Conservation (phyloP, 1,140 invertebrate genomes). For the Ceratina calcarata region DNA sequence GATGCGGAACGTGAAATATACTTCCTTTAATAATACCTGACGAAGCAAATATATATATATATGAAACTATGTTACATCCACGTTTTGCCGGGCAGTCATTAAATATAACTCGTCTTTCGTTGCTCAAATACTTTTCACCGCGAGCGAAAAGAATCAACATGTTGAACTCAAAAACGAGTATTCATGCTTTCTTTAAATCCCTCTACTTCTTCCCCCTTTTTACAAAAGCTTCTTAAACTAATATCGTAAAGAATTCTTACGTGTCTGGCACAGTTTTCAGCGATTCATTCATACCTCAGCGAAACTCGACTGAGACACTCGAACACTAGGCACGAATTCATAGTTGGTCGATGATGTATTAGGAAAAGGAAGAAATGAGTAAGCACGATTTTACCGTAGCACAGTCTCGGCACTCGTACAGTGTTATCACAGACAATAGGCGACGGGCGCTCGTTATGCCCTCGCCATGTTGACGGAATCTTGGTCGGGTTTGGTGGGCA, state of each 20-base stretch:
- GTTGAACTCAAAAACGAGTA: background rate
- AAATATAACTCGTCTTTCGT: constrained; percentile 42
- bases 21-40: constrained; percentile 66
- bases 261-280: background rate
- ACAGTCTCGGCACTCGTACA: constrained; percentile 32
- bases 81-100: constrained; percentile 38
- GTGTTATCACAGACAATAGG: constrained; percentile 69
- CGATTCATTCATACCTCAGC: background rate
- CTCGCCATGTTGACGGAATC: constrained; percentile 67
- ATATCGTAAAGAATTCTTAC: background rate
- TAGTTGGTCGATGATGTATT: background rate
- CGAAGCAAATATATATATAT: constrained; percentile 63
- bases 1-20: constrained; percentile 57
- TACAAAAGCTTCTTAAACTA: constrained; percentile 33
- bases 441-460: constrained; percentile 60
- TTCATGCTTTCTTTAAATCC: constrained; percentile 23
- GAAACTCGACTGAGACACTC: background rate
- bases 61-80: constrained; percentile 64
- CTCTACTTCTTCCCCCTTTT: constrained; percentile 26
- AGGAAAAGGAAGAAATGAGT: background rate
- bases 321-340: background rate
- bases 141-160: background rate
- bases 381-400: background rate
- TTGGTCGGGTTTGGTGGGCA: constrained; percentile 84
- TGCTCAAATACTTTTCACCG: background rate